Conservation (phyloP, 92 coral and sea anemone species). For the Epizoanthus ramosus region DNA sequence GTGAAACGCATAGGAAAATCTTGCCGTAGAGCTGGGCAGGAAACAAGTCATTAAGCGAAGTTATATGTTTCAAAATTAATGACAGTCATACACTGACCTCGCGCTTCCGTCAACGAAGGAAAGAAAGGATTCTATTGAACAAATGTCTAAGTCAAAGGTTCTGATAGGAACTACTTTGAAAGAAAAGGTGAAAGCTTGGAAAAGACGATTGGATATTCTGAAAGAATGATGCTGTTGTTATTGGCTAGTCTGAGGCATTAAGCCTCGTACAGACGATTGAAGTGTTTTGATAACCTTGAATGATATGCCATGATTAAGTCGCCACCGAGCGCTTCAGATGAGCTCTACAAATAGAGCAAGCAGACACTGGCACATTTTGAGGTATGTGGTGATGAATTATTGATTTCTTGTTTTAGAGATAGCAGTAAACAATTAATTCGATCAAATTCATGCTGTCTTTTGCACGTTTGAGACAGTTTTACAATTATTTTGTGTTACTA, state of each 20-base stretch:
- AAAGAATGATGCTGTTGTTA: neutral
- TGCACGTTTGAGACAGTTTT: neutral
- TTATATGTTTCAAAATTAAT: constrained; percentile 3
- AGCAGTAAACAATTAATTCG: constrained; percentile 1
- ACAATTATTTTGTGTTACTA: neutral
- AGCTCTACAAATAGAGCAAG: constrained; percentile 6
- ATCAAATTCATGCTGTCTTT: constrained; percentile 36
- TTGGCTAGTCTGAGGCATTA: constrained; percentile 9
- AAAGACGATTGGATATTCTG: constrained; percentile 13
- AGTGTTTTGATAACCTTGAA: constrained; percentile 24
- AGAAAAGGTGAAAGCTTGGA: neutral
- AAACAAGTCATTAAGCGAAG: neutral
- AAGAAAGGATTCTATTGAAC: neutral
- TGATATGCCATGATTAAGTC: constrained; percentile 4
- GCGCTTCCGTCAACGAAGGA: constrained; percentile 6
- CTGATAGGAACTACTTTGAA: neutral
- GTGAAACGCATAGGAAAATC: neutral
- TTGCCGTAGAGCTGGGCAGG: neutral
- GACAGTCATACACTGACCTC: neutral
- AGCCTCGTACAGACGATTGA: neutral
- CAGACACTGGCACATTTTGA: constrained; percentile 29
- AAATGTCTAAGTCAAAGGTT: neutral
- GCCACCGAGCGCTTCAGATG: constrained; percentile 26
- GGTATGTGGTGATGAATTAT: constrained; percentile 36
- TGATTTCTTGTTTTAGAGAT: constrained; percentile 15